phyloP scores from a whole-genome alignment of 2,113 vertebrate genomes.

The Hystrix cristata region DNA sequence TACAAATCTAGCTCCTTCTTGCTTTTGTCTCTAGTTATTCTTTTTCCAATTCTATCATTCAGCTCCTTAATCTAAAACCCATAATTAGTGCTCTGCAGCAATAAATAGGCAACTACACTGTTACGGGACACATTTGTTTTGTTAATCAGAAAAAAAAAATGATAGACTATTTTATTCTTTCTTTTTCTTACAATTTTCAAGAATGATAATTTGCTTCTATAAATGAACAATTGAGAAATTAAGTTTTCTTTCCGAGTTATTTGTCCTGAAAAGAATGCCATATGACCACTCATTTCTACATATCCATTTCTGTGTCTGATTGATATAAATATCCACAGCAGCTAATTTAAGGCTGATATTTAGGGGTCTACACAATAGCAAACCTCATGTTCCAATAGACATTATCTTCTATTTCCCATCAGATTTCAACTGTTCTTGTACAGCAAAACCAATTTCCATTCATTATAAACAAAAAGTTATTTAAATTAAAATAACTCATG shows the following conservation, averaged over 20 bases:
- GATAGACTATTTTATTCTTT: background rate
- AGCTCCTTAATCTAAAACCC: background rate
- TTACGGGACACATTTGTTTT: background rate
- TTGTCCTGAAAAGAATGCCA: background rate
- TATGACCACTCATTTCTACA: fast-evolving
- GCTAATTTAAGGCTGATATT: background rate
- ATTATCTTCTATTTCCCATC: background rate
- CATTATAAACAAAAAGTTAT: background rate
- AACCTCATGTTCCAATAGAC: background rate
- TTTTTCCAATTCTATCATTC: background rate
- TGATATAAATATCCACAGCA: background rate
- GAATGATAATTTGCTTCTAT: background rate
- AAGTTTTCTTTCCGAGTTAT: background rate
- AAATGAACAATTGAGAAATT: background rate
- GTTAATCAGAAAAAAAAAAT: background rate
- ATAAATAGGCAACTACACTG: background rate
- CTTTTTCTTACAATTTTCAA: background rate
- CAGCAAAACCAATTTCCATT: background rate
- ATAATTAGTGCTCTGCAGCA: background rate
- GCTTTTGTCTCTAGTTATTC: background rate
- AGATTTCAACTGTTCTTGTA: background rate
- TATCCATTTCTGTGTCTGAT: background rate
- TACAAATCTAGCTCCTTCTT: background rate
- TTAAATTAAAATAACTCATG: background rate
- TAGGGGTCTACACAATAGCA: background rate